Conservation (phyloP, 2,113 vertebrate species). For the Pachyramphus minor region DNA sequence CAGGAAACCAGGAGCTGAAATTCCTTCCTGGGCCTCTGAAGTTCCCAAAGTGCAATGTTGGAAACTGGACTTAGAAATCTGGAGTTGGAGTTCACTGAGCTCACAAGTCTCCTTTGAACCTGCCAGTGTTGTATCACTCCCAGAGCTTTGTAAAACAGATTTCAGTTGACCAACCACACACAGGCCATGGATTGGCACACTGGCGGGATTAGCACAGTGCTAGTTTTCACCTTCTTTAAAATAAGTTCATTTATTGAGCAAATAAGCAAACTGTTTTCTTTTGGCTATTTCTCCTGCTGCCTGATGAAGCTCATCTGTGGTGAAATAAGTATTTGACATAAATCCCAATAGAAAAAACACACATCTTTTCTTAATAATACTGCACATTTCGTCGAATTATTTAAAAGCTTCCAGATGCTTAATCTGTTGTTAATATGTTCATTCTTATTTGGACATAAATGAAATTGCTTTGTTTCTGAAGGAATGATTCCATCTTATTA, state of each 20-base stretch:
- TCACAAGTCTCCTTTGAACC: neutral
- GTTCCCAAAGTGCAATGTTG: neutral
- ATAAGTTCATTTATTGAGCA: conserved; percentile 14
- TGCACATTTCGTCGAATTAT: conserved; percentile 18
- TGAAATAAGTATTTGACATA: conserved; percentile 10
- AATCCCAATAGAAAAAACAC: conserved; percentile 15
- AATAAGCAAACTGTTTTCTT: neutral
- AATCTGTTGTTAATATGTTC: conserved; percentile 49
- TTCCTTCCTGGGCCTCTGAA: neutral
- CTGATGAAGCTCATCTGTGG: conserved; percentile 17
- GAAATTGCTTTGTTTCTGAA: conserved; percentile 19
- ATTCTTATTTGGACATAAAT: neutral
- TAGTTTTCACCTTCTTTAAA: neutral
- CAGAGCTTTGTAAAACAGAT: neutral
- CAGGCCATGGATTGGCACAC: neutral
- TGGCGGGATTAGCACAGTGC: neutral
- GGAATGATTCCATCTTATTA: neutral
- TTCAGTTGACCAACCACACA: neutral
- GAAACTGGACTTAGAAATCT: neutral
- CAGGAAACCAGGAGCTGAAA: neutral
- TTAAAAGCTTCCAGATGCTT: conserved; percentile 52
- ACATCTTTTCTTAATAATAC: conserved; percentile 50
- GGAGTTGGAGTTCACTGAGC: neutral
- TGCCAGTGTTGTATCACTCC: neutral
- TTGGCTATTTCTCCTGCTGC: neutral